Base-by-base conservation (phyloP, 2,888 invertebrate species). In the Sceliomorpha sp. region DNA sequence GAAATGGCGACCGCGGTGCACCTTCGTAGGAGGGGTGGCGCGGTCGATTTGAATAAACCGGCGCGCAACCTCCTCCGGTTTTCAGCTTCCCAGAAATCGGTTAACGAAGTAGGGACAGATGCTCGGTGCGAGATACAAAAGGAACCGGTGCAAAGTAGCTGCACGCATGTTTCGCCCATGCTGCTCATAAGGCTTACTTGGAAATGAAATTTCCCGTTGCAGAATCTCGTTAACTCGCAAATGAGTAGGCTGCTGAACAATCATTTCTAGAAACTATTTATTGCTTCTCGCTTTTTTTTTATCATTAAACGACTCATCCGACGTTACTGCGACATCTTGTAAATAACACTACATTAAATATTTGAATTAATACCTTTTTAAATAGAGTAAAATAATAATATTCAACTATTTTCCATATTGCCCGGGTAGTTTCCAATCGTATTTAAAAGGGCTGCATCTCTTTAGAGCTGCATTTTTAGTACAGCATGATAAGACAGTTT, bases 141-240 rank as follows among this genome's bases (percentile, higher is more conserved):
- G 63, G 56, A 51, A 55, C 58, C 63, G 58, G 70, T 70, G 55
- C 56, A 63, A 59, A 51, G 72, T 51, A 32, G 40, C 47, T 47
- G 68, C 62, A 56, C 68, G 68, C 68, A 62, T 62, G 62, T 20
- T 62, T 44, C 17, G 36, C 60, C 55, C 27, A 50, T 39, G 47
- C 36, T 10, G 20, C 48, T 50, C 44, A 17, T 34, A 40, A 67
- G 44, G 12, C 27, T 60, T 56, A 56, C 62, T 56, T 24, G 60
- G 60, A 68, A 68, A 68, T 55, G 60, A 68, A 68, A 68, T 68
- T 68, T 68, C 60, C 68, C 68, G 60, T 60, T 60, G 47, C 40
- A 32, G 39, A 53, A 47, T 42, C 66, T 67, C 48, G 45, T 59
- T 67, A 67, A 40, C 59, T 59, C 40, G 59, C 66, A 42, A 67